Evolutionary conservation across 2,113 vertebrate genomes (phyloP), one percentile per base, ranked within the genome.

Genomic region (Scytalopus superciliaris): DNA sequence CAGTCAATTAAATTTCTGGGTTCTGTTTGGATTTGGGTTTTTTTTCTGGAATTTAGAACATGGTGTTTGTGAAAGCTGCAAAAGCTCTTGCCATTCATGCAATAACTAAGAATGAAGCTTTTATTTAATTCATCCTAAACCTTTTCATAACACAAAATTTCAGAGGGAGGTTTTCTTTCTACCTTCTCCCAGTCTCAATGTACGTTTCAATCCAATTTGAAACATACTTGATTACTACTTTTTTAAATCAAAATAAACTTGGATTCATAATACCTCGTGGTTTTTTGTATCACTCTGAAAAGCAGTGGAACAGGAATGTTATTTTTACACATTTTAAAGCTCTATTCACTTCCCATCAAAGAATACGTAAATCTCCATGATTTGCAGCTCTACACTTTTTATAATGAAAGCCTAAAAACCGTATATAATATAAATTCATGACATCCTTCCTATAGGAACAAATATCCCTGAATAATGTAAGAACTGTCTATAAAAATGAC

Each of bases 401-500:
- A 68, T 50, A 87, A 84, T 45, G 56, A 59, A 93, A 72, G 68
- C 37, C 47, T 64, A 74, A 84, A 88, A 87, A 39, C 49, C 70
- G 77, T 81, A 92, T 55, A 89, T 92, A 93, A 94, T 84, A 79
- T 81, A 64, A 97, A 96, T 75, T 94, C 92, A 68, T 50, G 8
- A 90, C 91, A 95, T 57, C 83, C 81, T 60, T 89, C 75, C 72
- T 94, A 81, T 63, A 96, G 39, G 59, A 96, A 84, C 73, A 93
- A 94, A 93, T 66, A 89, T 40, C 31, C 42, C 66, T 93, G 94
- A 97, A 95, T 94, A 97, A 96, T 96, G 73, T 75, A 97, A 90
- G 84, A 96, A 91, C 84, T 86, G 81, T 88, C 96, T 90, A 92
- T 73, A 92, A 95, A 97, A 96, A 96, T 94, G 57, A 84, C 90